phyloP scores from a whole-genome alignment of 2,888 invertebrate genomes.

The Hymenopus coronatus region DNA sequence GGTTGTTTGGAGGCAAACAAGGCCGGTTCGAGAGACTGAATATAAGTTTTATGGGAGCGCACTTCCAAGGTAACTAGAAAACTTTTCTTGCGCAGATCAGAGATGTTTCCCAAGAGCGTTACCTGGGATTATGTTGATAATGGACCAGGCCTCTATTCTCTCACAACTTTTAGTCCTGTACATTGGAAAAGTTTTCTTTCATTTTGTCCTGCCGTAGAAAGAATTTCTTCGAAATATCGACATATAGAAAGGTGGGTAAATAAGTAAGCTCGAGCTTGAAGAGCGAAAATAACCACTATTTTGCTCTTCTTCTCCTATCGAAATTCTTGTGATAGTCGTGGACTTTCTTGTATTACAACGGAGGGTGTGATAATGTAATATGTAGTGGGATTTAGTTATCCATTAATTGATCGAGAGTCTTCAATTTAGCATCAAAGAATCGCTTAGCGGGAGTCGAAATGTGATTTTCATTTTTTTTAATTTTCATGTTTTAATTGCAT shows the following conservation, averaged over 20 bases:
- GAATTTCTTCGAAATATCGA: background rate
- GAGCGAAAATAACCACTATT: background rate
- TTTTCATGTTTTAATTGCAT: too few species aligned
- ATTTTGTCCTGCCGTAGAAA: background rate
- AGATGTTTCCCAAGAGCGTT: background rate
- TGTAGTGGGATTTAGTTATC: too few species aligned
- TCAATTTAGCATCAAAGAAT: too few species aligned
- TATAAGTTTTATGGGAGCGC: background rate
- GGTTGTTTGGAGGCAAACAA: background rate
- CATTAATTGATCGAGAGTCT: too few species aligned
- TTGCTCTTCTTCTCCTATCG: background rate
- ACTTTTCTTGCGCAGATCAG: background rate
- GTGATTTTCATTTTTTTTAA: too few species aligned
- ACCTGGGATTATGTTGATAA: background rate
- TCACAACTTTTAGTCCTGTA: background rate
- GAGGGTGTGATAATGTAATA: too few species aligned
- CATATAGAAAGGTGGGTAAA: background rate
- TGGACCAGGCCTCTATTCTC: background rate
- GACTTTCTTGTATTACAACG: too few species aligned
- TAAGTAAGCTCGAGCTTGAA: background rate
- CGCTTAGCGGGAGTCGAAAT: too few species aligned
- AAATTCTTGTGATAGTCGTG: too few species aligned
- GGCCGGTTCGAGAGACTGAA: background rate
- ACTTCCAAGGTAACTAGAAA: background rate
- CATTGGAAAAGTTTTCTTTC: background rate